Conservation (phyloP, 2,888 invertebrate species). For the Glyphotaelius pellucidus region DNA sequence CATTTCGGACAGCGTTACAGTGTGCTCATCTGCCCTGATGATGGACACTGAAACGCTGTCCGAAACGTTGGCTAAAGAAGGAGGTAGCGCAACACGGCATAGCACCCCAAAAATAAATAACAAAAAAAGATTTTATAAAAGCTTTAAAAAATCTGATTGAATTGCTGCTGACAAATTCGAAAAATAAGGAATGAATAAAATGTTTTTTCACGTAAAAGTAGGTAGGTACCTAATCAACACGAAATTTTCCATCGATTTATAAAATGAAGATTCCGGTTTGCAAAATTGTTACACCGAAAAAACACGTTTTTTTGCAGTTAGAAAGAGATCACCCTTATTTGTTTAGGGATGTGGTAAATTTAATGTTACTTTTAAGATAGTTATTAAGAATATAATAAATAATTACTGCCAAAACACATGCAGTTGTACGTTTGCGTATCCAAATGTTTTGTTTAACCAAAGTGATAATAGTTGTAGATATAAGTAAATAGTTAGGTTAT, state of each 20-base stretch:
- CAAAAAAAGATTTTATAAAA: no score
- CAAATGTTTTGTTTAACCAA: constrained; percentile 43
- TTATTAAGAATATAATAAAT: background rate
- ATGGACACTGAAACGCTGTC: no score
- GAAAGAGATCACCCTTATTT: background rate
- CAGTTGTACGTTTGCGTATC: background rate
- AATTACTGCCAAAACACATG: background rate
- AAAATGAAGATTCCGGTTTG: background rate
- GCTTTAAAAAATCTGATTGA: background rate
- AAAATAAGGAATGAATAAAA: background rate
- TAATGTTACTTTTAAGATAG: background rate
- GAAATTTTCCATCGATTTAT: background rate
- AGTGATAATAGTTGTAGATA: constrained; percentile 36
- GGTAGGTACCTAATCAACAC: no score
- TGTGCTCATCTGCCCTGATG: no score
- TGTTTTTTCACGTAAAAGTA: background rate
- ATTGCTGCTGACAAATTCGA: background rate
- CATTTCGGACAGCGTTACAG: no score
- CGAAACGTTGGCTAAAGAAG: no score
- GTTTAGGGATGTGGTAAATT: background rate
- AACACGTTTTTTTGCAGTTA: background rate
- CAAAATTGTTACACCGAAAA: no score
- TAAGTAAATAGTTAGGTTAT: background rate
- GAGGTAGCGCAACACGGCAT: no score
- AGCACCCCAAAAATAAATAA: no score